Base-by-base conservation (phyloP, 1,140 invertebrate species). In the Hyposmocoma kahamanoa region DNA sequence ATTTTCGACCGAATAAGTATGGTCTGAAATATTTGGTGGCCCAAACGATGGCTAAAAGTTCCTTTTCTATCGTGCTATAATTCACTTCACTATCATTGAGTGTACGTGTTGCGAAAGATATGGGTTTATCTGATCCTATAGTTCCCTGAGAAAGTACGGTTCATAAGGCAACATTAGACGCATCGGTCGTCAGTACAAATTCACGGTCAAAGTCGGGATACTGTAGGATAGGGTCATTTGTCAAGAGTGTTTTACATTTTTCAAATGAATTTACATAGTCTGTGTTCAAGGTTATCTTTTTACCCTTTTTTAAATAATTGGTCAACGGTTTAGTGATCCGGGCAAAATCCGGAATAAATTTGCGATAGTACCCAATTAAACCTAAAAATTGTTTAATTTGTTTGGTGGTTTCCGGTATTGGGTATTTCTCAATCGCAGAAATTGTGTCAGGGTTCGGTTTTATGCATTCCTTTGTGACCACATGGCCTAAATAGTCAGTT, bases 101-200 rank as follows among this genome's bases (percentile, higher is more conserved):
- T n/a, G n/a, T n/a, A n/a, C n/a, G n/a, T n/a, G n/a, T n/a, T n/a
- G n/a, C n/a, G n/a, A n/a, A n/a, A n/a, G n/a, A n/a, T n/a, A n/a
- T n/a, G n/a, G n/a, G n/a, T n/a, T n/a, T n/a, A n/a, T n/a, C n/a
- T n/a, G n/a, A 13, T 9, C 51, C 58, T 4, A 50, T 39, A 0
- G 36, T 10, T 9, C 44, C 39, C 20, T 42, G 71, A 1, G 49
- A 55, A 1, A 72, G 44, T 8, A 65, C 36, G 19, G 59, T 55
- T 11, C 61, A 58, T 11, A 67, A 38, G 3, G 61, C 64, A n/a
- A 48, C 13, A 20, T 47, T 32, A 19, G 39, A 47, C 9, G 50
- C 59, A 34, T 68, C 62, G 1, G 65, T 80, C 6, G 67, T 66
- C n/a, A 67, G 11, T 5, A 61, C 38, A 15, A 75, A 71, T n/a